A percentile compares a stretch with the other conserved stretches of the same genome.
Conservation (phyloP, 1,140 invertebrate species). For the Drosophila baimaii region DNA sequence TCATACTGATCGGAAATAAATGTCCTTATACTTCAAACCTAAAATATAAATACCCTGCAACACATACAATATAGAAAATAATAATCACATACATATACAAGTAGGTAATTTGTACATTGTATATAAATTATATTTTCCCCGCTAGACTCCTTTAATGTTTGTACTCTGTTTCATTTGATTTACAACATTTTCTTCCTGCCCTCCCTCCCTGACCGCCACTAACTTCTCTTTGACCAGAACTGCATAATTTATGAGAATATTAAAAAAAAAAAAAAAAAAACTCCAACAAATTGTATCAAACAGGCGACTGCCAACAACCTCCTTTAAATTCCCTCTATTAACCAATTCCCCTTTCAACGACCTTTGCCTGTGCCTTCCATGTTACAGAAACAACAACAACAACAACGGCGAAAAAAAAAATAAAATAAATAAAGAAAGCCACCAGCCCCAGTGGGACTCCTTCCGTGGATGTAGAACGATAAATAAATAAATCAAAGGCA, state of each 20-base stretch:
- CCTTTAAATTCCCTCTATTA: constrained; percentile 30
- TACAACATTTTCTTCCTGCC: neutral
- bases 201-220: constrained; percentile 1
- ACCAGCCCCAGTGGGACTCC: constrained; percentile 8
- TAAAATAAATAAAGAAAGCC: neutral
- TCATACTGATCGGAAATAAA: no score
- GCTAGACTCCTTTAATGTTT: no score
- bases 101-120: neutral
- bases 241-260: constrained; percentile 41
- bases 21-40: no score
- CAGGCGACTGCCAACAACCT: constrained; percentile 3
- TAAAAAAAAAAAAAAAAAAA: neutral
- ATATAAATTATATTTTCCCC: neutral
- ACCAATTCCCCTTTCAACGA: neutral
- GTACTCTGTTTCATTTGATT: neutral
- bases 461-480: constrained; percentile 33
- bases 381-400: no score
- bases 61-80: no score
- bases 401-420: no score
- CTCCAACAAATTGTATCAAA: constrained; percentile 9
- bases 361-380: no score
- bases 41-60: no score
- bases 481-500: constrained; percentile 77
- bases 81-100: neutral
- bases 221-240: constrained; percentile 24